These are phyloP conservation scores for Eustalomyia histrio DNA, from an alignment of 2,888 invertebrate genomes.

Conservation along the genomic window DNA sequence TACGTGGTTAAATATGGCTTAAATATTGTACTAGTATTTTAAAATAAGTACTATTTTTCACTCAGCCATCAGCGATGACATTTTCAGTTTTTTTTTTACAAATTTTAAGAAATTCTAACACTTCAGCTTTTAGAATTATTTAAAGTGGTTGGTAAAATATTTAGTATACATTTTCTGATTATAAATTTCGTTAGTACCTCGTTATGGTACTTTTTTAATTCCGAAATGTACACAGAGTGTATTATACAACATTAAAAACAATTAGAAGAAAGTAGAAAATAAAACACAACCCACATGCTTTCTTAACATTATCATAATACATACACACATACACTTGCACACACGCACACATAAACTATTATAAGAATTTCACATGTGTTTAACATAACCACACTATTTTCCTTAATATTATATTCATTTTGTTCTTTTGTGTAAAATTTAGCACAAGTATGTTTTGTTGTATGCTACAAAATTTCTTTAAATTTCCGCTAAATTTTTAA, in stretches of 20 bases:
- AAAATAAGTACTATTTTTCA: too few species aligned
- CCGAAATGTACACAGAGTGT: too few species aligned
- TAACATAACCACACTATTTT: conserved; percentile 27
- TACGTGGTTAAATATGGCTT: background rate
- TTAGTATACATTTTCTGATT: too few species aligned
- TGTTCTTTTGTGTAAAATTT: conserved; percentile 14
- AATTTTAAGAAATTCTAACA: too few species aligned
- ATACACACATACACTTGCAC: background rate
- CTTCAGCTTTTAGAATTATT: too few species aligned
- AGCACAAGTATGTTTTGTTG: conserved; percentile 22
- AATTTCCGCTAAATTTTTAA: conserved; percentile 48
- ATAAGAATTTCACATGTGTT: background rate
- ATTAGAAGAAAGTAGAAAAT: background rate
- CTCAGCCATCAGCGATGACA: too few species aligned
- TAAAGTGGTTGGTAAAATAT: too few species aligned
- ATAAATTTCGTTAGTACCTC: too few species aligned
- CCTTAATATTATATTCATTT: conserved; percentile 24
- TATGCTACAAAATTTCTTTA: conserved; percentile 38
- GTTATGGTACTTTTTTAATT: too few species aligned
- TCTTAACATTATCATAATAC: background rate
- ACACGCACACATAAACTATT: too few species aligned
- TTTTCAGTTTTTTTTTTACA: too few species aligned
- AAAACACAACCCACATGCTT: conserved; percentile 14
- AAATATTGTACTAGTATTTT: background rate
- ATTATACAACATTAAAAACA: background rate